phyloP scores from a whole-genome alignment of 2,797 vertebrate species.

The Propithecus perrieri region DNA sequence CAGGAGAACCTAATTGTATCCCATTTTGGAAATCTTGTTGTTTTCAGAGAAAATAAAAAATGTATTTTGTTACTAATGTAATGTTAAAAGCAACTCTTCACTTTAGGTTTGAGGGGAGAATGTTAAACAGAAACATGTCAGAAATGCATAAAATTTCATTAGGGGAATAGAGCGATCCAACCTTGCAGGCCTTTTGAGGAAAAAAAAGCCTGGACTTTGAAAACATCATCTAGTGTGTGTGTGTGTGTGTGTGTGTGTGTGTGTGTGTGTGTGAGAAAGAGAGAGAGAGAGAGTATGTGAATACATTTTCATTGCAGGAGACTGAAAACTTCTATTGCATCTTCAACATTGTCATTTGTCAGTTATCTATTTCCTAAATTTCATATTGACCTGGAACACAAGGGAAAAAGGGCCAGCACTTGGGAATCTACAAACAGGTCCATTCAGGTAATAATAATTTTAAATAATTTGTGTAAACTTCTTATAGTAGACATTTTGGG shows the following conservation, averaged over 20 bases:
- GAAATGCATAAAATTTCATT: background rate
- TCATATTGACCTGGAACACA: background rate
- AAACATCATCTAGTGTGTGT: background rate
- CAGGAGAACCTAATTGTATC: background rate
- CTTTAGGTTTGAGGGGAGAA: background rate
- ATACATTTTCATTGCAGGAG: background rate
- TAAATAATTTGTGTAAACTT: background rate
- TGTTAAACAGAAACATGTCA: background rate
- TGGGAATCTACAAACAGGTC: background rate
- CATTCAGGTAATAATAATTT: background rate
- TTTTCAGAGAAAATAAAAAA: background rate
- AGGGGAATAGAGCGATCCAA: background rate
- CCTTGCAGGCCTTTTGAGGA: background rate
- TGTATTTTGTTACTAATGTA: background rate
- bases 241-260: background rate
- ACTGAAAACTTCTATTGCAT: background rate
- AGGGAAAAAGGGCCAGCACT: background rate
- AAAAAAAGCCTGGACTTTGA: background rate
- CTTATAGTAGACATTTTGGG: background rate
- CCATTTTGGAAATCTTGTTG: background rate
- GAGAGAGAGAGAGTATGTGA: background rate
- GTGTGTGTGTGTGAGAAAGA: background rate
- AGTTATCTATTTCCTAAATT: background rate
- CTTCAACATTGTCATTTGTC: background rate
- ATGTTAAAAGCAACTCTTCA: background rate